Conservation (phyloP, 1,140 invertebrate genomes). For the Cydia strobilella region DNA sequence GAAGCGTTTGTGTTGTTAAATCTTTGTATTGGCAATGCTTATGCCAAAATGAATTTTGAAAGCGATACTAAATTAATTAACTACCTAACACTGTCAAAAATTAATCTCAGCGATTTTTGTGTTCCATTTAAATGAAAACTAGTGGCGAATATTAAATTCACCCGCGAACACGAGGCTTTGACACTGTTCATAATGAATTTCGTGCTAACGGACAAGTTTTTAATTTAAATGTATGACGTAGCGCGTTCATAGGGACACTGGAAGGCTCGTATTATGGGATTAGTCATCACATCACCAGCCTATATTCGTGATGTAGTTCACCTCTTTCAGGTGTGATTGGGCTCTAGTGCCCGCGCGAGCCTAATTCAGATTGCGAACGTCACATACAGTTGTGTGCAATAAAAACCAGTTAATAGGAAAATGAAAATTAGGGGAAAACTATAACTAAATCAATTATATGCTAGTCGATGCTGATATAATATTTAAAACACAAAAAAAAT, state of each 20-base stretch:
- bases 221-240: slow-evolving; percentile 43
- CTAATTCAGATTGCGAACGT: too few relatives aligned
- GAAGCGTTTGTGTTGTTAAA: not conserved
- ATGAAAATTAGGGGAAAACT: too few relatives aligned
- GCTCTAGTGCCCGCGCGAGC: too few relatives aligned
- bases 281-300: too few relatives aligned
- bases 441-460: too few relatives aligned
- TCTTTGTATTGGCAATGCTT: not conserved
- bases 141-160: slow-evolving; percentile 41
- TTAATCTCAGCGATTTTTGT: slow-evolving; percentile 10
- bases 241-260: not conserved
- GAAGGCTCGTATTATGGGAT: not conserved
- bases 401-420: too few relatives aligned
- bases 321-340: too few relatives aligned
- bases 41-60: not conserved
- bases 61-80: slow-evolving; percentile 2
- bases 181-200: slow-evolving; percentile 45
- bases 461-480: too few relatives aligned
- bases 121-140: slow-evolving; percentile 32
- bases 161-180: slow-evolving; percentile 35
- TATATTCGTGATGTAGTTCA: too few relatives aligned
- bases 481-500: too few relatives aligned
- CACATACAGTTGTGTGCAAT: too few relatives aligned
- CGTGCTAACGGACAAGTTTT: slow-evolving; percentile 38
- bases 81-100: not conserved